phyloP scores from a whole-genome alignment of 2,797 vertebrate species.

The Ctenopoma multispine region DNA sequence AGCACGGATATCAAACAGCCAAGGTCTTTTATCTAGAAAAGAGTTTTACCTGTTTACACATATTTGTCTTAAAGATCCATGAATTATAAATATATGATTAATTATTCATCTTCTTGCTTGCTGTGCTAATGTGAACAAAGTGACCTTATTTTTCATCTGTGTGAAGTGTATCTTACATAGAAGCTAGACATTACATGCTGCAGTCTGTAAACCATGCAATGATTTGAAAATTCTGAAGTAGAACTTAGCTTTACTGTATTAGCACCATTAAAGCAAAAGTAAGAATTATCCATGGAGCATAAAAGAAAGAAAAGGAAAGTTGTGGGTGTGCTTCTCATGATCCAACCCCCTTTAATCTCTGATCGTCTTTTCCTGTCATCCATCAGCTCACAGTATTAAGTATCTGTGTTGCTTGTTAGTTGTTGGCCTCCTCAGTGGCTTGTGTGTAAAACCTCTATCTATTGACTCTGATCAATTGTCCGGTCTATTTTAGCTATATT shows the following conservation, averaged over 20 bases:
- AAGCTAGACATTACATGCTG: conserved; percentile 39
- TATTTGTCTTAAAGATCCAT: conserved; percentile 83
- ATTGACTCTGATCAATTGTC: conserved; percentile 48
- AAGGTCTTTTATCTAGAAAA: conserved; percentile 22
- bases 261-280: conserved; percentile 9
- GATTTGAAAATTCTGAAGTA: conserved; percentile 21
- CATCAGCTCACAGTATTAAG: conserved; percentile 13
- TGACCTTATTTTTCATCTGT: conserved; percentile 79
- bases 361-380: conserved; percentile 20
- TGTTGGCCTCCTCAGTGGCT: conserved; percentile 37
- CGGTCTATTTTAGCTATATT: conserved; percentile 33
- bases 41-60: conserved; percentile 60
- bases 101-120: conserved; percentile 80
- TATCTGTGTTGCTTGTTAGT: conserved; percentile 37
- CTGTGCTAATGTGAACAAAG: conserved; percentile 84
- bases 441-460: conserved; percentile 33
- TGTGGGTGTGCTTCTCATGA: conserved; percentile 17
- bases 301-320: conserved; percentile 3
- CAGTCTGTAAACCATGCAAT: conserved; percentile 15
- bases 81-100: conserved; percentile 82
- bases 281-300: conserved; percentile 28
- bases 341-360: conserved; percentile 13
- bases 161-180: conserved; percentile 53
- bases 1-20: conserved; percentile 9
- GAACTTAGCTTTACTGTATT: background rate